Evolutionary conservation across 2,797 vertebrate genomes (phyloP), one percentile per base, ranked within the genome.

Genomic region (Denticeps clupeoides): DNA sequence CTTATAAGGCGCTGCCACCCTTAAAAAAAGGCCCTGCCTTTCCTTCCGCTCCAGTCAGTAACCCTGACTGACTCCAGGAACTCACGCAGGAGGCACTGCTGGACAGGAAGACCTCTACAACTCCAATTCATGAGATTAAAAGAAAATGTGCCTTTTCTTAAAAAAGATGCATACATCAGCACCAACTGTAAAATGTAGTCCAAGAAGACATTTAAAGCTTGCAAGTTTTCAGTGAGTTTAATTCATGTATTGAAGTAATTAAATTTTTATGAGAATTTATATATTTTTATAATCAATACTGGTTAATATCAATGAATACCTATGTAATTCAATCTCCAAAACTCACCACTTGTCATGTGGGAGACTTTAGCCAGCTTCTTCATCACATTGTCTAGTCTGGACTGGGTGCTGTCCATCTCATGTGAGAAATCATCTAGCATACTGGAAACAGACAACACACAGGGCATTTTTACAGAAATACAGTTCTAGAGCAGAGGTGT

Each of bases 291-390:
- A n/a, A n/a, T n/a, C n/a, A n/a, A n/a, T n/a, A n/a, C n/a, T n/a
- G n/a, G n/a, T n/a, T n/a, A n/a, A n/a, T n/a, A n/a, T n/a, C n/a
- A n/a, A n/a, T n/a, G n/a, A n/a, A n/a, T n/a, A n/a, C n/a, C n/a
- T n/a, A 25, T 25, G 49, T n/a, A 10, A 1, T 7, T 16, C 2
- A 6, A 41, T 8, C 9, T 11, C 10, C 6, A 9, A 46, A 59
- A 81, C 85, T 75, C 82, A 99, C 95, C 95, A 1, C 87, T 99
- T 2, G 90, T 98, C 94, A 99, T 98, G 78, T 95, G 94, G 51
- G 95, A 99, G 32, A 97, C 92, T 72, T 97, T 98, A 21, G 95
- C 92, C 40, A 99, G 80, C 63, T 99, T 99, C 83, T 97, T 98
- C 89, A 99, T 93, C 55, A 98, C 91, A 0, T 89, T 97, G 72